Conservation (phyloP, 2,113 vertebrate genomes). For the Natator depressus region DNA sequence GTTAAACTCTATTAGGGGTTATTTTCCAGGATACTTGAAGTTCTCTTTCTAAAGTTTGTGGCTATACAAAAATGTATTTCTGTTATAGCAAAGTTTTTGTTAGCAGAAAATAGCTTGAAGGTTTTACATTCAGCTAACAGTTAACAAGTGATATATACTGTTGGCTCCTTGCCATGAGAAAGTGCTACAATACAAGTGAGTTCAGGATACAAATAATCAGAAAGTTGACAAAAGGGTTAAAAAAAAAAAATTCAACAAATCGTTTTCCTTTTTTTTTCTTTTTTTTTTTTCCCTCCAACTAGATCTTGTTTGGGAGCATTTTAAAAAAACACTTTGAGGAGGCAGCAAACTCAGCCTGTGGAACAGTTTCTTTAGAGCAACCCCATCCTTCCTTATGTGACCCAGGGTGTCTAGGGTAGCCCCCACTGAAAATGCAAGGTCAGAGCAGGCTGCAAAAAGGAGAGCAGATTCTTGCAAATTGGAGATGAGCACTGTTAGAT, state of each 20-base stretch:
- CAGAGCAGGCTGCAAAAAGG: too few species aligned
- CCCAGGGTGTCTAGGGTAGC: too few species aligned
- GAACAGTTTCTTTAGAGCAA: not conserved
- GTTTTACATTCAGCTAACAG: not conserved
- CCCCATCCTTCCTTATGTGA: not conserved
- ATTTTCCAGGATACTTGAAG: not conserved
- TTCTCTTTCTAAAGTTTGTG: not conserved
- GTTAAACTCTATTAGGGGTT: not conserved
- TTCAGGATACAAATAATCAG: not conserved
- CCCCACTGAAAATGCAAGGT: too few species aligned
- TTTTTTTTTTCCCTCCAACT: not conserved
- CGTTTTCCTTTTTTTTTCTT: not conserved
- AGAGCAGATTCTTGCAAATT: too few species aligned
- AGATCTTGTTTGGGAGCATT: not conserved
- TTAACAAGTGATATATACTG: not conserved
- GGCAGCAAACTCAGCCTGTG: not conserved
- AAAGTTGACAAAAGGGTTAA: not conserved
- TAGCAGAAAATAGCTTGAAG: not conserved
- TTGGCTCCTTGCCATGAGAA: not conserved
- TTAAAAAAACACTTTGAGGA: not conserved
- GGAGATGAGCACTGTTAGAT: too few species aligned
- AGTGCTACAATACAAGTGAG: not conserved
- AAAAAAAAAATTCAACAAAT: not conserved
- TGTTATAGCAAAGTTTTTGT: not conserved
- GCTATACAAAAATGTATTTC: not conserved